phyloP scores from a whole-genome alignment of 1,140 invertebrate species.

The Drosophila cardini region DNA sequence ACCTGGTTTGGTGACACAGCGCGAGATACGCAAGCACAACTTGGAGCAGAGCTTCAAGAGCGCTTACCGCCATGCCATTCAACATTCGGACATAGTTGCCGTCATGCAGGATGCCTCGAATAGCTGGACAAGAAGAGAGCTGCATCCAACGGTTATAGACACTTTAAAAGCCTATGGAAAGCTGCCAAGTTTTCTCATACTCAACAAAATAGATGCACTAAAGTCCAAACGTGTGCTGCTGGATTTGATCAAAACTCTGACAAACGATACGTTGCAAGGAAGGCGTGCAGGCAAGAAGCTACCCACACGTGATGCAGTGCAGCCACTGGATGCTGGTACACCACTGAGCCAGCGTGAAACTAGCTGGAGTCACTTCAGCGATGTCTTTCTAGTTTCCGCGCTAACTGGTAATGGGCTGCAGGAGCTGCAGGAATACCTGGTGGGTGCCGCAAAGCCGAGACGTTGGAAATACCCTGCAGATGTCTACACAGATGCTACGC shows the following conservation, averaged over 20 bases:
- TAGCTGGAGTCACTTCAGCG: slow-evolving; percentile 91
- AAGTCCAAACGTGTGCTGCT: slow-evolving; percentile 91
- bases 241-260: slow-evolving; percentile 88
- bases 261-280: slow-evolving; percentile 87
- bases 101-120: slow-evolving; percentile 94
- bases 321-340: slow-evolving; percentile 6
- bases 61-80: slow-evolving; percentile 88
- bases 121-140: slow-evolving; percentile 87
- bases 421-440: slow-evolving; percentile 91
- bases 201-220: slow-evolving; percentile 95
- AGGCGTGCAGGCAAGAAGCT: slow-evolving; percentile 58
- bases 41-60: slow-evolving; percentile 88
- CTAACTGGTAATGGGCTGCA: slow-evolving; percentile 91
- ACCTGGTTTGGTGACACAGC: slow-evolving; percentile 90
- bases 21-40: slow-evolving; percentile 89
- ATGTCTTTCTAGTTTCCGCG: slow-evolving; percentile 96
- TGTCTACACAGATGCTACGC: slow-evolving; percentile 89
- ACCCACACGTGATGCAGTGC: background rate
- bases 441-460: slow-evolving; percentile 87
- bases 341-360: slow-evolving; percentile 61
- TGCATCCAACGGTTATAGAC: slow-evolving; percentile 90
- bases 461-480: slow-evolving; percentile 89
- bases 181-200: slow-evolving; percentile 91
- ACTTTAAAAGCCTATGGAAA: slow-evolving; percentile 88
- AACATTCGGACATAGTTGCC: slow-evolving; percentile 92